Evolutionary conservation across 2,113 vertebrate genomes (phyloP).

Genomic region (Emydocephalus ijimae): DNA sequence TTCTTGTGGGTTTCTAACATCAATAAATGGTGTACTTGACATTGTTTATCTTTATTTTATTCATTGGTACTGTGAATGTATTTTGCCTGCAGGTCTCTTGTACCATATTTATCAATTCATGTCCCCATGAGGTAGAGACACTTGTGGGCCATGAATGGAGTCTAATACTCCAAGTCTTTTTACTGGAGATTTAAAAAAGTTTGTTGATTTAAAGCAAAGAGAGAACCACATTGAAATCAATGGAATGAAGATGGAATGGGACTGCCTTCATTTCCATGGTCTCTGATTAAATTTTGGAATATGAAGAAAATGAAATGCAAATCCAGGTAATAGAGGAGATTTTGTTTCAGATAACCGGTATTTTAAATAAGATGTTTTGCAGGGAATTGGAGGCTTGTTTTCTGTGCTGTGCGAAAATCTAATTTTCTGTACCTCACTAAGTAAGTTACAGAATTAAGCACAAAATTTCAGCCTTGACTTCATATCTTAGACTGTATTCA

Average conservation of each 20-base stretch:
- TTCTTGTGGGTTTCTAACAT: background rate
- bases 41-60: background rate
- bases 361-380: background rate
- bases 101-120: background rate
- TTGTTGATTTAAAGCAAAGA: background rate
- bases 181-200: background rate
- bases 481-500: background rate
- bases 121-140: background rate
- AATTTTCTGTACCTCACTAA: background rate
- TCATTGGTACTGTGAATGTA: background rate
- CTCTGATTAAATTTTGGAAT: background rate
- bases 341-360: background rate
- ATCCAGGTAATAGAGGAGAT: background rate
- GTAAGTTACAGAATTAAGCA: background rate
- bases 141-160: background rate
- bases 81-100: background rate
- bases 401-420: background rate
- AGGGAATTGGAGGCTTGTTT: background rate
- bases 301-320: background rate
- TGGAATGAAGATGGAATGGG: background rate
- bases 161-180: background rate
- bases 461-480: background rate
- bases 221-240: background rate
- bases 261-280: background rate
- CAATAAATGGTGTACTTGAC: background rate